Percentiles rank a stretch among this genome's conserved stretches.
These are phyloP conservation scores for Lindbergichthys nudifrons DNA, from an alignment of 2,797 vertebrate genomes.

Conservation along the genomic window DNA sequence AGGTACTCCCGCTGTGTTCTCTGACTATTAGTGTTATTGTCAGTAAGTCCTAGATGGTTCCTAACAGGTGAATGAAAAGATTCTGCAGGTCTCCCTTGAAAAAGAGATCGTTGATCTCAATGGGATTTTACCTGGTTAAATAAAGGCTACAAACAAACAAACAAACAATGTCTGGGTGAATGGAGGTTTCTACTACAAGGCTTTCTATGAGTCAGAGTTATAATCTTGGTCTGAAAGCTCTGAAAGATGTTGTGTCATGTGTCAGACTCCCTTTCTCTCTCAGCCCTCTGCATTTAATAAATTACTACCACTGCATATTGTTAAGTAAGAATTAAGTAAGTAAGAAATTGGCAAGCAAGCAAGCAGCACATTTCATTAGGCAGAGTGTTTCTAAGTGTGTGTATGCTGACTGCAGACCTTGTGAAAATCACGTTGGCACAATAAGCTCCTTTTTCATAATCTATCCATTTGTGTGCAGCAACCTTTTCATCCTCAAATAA, in stretches of 20 bases:
- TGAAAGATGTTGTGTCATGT: slow-evolving; percentile 56
- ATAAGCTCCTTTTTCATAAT: slow-evolving; percentile 20
- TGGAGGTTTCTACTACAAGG: slow-evolving; percentile 47
- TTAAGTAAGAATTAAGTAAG: slow-evolving; percentile 74
- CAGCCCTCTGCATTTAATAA: slow-evolving; percentile 57
- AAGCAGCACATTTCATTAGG: slow-evolving; percentile 69
- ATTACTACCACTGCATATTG: slow-evolving; percentile 58
- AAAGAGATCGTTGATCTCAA: too few relatives aligned
- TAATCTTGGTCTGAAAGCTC: slow-evolving; percentile 47
- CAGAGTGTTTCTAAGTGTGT: slow-evolving; percentile 60
- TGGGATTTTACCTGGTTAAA: too few relatives aligned
- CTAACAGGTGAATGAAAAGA: slow-evolving; percentile 41
- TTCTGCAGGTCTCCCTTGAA: too few relatives aligned
- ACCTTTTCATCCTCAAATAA: slow-evolving; percentile 35
- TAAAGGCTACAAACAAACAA: too few relatives aligned
- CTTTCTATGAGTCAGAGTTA: slow-evolving; percentile 51
- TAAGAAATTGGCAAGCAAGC: slow-evolving; percentile 76
- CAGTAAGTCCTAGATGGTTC: slow-evolving; percentile 43
- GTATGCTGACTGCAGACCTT: slow-evolving; percentile 41
- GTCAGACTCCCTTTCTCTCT: slow-evolving; percentile 53
- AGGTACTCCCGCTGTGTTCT: slow-evolving; percentile 50
- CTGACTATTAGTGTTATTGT: slow-evolving; percentile 50
- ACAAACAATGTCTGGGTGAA: too few relatives aligned
- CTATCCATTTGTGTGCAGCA: slow-evolving; percentile 28
- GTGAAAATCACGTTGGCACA: slow-evolving; percentile 35